These are phyloP conservation scores for Rhinoptilus africanus DNA, from an alignment of 2,113 vertebrate genomes.

Conservation along the genomic window DNA sequence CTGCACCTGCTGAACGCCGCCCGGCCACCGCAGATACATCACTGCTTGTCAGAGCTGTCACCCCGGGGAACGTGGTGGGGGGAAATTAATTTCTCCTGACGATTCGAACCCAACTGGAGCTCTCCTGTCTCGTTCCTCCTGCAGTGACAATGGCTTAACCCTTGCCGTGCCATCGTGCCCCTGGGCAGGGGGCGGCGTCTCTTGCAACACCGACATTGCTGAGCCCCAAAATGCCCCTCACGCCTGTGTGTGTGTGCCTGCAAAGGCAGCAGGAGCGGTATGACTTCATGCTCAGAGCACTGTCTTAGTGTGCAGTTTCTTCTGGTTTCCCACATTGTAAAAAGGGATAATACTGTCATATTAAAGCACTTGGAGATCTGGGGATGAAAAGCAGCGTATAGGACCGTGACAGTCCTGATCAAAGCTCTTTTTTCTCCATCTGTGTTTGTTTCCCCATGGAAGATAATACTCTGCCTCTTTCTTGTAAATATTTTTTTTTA, in stretches of 20 bases:
- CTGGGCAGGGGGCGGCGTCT: accelerated
- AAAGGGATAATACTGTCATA: constrained; percentile 13
- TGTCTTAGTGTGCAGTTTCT: neutral
- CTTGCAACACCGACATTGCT: accelerated
- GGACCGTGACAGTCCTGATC: constrained; percentile 33
- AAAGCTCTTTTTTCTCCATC: constrained; percentile 45
- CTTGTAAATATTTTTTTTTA: constrained; percentile 57
- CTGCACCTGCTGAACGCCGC: neutral
- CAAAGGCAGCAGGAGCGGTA: neutral
- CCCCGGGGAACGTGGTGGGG: accelerated
- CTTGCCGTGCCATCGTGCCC: accelerated
- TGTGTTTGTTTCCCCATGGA: constrained; percentile 54
- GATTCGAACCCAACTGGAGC: accelerated
- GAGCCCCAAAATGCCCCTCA: neutral
- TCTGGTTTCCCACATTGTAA: constrained; percentile 18
- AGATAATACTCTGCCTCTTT: constrained; percentile 58
- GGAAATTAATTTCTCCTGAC: neutral
- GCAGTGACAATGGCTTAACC: neutral
- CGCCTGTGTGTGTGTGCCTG: neutral
- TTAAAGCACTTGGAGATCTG: constrained; percentile 25
- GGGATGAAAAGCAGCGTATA: neutral
- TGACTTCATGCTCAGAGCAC: neutral
- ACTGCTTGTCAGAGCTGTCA: neutral
- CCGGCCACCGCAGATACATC: neutral
- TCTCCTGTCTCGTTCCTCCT: neutral